Conservation (phyloP, 2,113 vertebrate genomes). For the Atractosteus spatula region DNA sequence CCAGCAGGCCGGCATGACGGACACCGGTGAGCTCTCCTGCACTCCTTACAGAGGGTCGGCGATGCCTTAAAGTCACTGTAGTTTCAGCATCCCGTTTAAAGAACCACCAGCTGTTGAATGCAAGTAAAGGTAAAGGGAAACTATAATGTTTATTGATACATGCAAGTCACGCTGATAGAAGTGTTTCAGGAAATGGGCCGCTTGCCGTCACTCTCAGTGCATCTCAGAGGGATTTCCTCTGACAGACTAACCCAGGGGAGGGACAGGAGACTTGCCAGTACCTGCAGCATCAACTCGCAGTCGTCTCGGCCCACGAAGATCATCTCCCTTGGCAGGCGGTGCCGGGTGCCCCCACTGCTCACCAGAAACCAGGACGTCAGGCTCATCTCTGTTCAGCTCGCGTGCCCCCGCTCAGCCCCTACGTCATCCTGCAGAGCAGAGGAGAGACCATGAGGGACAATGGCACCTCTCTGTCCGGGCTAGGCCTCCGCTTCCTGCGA, state of each 20-base stretch:
- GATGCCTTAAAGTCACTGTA: no score
- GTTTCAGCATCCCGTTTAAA: no score
- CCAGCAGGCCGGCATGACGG: no score
- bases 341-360: constrained; percentile 94
- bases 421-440: constrained; percentile 79
- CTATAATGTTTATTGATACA: no score
- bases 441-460: constrained; percentile 20
- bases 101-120: no score
- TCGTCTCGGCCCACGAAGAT: constrained; percentile 98
- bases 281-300: constrained; percentile 98
- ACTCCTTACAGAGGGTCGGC: no score
- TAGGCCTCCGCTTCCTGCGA: neutral
- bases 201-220: no score
- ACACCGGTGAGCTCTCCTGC: no score
- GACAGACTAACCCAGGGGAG: neutral
- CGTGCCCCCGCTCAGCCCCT: constrained; percentile 65
- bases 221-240: no score
- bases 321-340: constrained; percentile 96
- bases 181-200: no score
- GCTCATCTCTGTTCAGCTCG: constrained; percentile 84
- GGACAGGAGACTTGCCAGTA: constrained; percentile 51
- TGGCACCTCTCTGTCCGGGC: neutral
- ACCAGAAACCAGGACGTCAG: constrained; percentile 99
- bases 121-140: no score
- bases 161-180: no score